A percentile compares a stretch with the other conserved stretches of the same genome.
These are phyloP conservation scores for Tetramorium parvispinum DNA, from an alignment of 1,140 invertebrate genomes.

Conservation along the genomic window DNA sequence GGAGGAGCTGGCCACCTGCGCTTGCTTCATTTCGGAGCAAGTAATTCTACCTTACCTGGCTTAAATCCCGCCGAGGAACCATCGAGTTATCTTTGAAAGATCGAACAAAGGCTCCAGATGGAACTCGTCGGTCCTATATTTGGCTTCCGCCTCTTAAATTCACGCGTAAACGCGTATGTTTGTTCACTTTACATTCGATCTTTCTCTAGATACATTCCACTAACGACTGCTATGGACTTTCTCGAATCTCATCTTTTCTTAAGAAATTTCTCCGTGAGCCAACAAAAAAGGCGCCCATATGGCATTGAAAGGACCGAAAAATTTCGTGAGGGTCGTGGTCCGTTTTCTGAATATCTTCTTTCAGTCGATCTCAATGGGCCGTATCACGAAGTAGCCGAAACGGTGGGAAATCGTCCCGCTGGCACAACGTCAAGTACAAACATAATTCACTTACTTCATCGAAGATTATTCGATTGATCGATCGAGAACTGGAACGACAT, in stretches of 20 bases:
- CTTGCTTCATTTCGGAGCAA: conserved; percentile 35
- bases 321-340: background rate
- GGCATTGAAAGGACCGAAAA: conserved; percentile 5
- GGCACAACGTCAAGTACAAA: background rate
- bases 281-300: conserved; percentile 4
- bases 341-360: conserved; percentile 17
- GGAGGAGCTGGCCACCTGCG: conserved; percentile 64
- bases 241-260: conserved; percentile 3
- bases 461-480: background rate
- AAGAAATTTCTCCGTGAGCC: background rate
- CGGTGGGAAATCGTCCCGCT: background rate
- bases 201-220: conserved; percentile 11
- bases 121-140: conserved; percentile 51
- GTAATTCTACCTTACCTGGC: conserved; percentile 73
- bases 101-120: conserved; percentile 73
- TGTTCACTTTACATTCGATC: background rate
- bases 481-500: background rate
- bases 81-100: conserved; percentile 61
- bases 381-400: background rate
- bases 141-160: conserved; percentile 48
- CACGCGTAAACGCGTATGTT: conserved; percentile 27
- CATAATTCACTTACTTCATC: background rate
- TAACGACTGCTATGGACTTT: background rate
- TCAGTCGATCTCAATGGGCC: background rate
- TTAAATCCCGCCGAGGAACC: conserved; percentile 14